phyloP scores from a whole-genome alignment of 2,797 vertebrate species.

The Anabas testudineus region DNA sequence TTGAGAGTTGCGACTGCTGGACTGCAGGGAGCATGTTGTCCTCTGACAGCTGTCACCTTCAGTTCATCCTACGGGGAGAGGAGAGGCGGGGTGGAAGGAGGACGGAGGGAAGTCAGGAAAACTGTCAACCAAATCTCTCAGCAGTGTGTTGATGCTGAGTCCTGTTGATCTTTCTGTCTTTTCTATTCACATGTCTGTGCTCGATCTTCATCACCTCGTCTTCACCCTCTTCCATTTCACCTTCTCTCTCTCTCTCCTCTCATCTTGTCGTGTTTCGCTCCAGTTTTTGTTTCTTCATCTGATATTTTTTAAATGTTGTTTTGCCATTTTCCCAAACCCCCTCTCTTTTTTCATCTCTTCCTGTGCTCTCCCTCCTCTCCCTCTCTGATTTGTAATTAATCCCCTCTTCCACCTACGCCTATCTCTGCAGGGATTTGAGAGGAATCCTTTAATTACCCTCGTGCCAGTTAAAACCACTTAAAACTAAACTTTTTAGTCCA shows the following conservation, averaged over 20 bases:
- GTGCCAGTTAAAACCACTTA: slow-evolving; percentile 28
- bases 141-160: background rate
- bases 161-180: background rate
- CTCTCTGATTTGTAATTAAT: slow-evolving; percentile 49
- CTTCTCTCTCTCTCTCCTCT: background rate
- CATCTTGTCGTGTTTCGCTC: background rate
- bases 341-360: slow-evolving; percentile 13
- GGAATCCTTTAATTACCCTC: slow-evolving; percentile 58
- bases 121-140: background rate
- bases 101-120: background rate
- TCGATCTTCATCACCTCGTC: background rate
- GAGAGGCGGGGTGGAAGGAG: background rate
- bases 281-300: background rate
- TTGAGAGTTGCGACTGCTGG: too few species aligned
- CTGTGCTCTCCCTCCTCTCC: slow-evolving; percentile 4
- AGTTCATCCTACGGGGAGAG: background rate
- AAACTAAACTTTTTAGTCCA: slow-evolving; percentile 24
- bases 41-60: slow-evolving; percentile 10
- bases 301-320: too few species aligned
- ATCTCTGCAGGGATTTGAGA: slow-evolving; percentile 41
- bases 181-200: background rate
- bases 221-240: too few species aligned
- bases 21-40: background rate
- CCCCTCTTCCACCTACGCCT: slow-evolving; percentile 32
- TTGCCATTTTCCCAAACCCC: background rate